Base-by-base conservation (phyloP, 2,113 vertebrate genomes). In the Scomber scombrus region DNA sequence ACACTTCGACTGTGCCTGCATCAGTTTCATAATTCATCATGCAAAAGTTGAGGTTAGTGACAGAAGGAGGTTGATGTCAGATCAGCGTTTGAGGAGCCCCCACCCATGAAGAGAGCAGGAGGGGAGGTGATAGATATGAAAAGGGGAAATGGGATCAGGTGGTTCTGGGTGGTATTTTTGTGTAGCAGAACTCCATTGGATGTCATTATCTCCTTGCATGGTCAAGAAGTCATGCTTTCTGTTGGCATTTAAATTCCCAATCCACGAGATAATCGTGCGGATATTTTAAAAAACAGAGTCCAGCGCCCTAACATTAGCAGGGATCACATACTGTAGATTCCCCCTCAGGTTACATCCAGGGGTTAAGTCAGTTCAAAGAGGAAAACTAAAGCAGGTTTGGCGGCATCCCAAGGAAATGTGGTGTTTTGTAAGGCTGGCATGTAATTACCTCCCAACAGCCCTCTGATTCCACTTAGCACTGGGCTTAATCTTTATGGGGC, bases 371-470 rank as follows among this genome's bases (percentile, higher is more conserved):
- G 73, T 85, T 85, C 71, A 87, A 75, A 79, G 75, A 78, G 65
- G 56, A 82, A 81, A 78, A 75, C 70, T 88, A 67, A 71, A 84
- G 73, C 78, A 88, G 57, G 77, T 84, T 76, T 91, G 86, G 80
- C 78, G 21, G 56, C 69, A 52, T 78, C 88, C 86, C 71, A 81
- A 73, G 49, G 73, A 86, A 89, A 83, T 29, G 12, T 73, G 64
- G 63, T 71, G 84, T 82, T 82, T 84, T 61, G 55, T 77, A 63
- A 86, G 69, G 81, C 77, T 85, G 81, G 62, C 62, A 71, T 88
- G 81, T 91, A 82, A 91, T 90, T 91, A 82, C 76, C 72, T 71
- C 81, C 67, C 55, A 82, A 75, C 76, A 89, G 80, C 77, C 77
- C 70, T 84, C 78, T 89, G 88, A 84, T 85, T 88, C 81, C 75